Conservation (phyloP, 1,140 invertebrate genomes). For the Brachionus asplanchnoidis region DNA sequence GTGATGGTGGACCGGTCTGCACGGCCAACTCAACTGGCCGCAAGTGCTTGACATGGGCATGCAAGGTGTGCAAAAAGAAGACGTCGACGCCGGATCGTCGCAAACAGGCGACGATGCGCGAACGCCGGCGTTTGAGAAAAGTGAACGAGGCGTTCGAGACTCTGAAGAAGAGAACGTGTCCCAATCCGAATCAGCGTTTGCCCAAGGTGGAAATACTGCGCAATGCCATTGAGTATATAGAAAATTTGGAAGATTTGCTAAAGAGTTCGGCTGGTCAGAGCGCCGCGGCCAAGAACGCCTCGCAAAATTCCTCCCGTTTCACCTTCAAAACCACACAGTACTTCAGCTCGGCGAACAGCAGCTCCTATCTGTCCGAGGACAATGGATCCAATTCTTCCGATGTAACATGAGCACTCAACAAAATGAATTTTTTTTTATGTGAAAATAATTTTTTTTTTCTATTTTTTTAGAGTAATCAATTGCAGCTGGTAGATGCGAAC, state of each 20-base stretch:
- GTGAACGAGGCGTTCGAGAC: conserved; percentile 97
- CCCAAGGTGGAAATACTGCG: conserved; percentile 94
- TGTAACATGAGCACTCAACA: neutral
- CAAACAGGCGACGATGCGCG: conserved; percentile 90
- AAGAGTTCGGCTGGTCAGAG: conserved; percentile 44
- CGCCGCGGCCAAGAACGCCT: neutral
- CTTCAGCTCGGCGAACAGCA: conserved; percentile 8
- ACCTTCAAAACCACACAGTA: neutral
- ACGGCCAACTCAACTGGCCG: conserved; percentile 29
- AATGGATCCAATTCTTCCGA: conserved; percentile 21
- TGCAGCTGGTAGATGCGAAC: neutral
- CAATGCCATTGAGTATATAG: conserved; percentile 95
- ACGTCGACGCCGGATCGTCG: conserved; percentile 67
- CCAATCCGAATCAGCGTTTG: conserved; percentile 86
- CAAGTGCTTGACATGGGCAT: conserved; percentile 41
- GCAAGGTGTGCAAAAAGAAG: conserved; percentile 42
- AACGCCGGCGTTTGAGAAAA: conserved; percentile 81
- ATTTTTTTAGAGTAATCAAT: conserved; percentile 27
- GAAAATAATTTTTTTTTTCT: neutral
- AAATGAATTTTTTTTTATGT: neutral
- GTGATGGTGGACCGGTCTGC: neutral
- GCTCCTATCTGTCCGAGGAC: conserved; percentile 27
- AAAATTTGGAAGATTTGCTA: conserved; percentile 72
- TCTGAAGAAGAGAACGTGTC: conserved; percentile 80
- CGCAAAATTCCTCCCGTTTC: neutral